These are phyloP conservation scores for Ailuropoda melanoleuca DNA, from an alignment of 2,113 vertebrate genomes.

Conservation along the genomic window DNA sequence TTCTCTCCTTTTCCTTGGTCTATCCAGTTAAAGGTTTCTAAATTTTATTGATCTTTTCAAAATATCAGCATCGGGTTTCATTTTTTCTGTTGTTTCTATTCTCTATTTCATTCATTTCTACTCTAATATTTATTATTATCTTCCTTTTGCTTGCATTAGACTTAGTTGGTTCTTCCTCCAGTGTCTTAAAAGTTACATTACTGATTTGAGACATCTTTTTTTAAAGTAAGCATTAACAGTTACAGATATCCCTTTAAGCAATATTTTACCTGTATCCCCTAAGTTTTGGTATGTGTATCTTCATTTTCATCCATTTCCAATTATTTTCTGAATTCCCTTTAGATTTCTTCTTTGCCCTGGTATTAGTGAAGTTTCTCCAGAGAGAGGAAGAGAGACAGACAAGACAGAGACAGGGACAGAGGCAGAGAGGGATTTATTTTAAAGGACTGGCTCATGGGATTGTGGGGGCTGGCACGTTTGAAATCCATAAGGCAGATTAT, in stretches of 20 bases:
- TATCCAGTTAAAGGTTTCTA: not conserved
- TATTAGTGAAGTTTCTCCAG: not conserved
- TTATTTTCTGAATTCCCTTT: not conserved
- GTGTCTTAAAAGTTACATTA: not conserved
- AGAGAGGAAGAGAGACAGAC: not conserved
- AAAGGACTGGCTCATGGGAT: not conserved
- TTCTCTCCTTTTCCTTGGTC: not conserved
- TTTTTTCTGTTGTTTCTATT: not conserved
- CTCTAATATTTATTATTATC: not conserved
- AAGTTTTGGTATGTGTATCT: not conserved
- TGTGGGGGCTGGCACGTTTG: not conserved
- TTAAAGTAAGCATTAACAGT: not conserved
- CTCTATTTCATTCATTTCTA: not conserved
- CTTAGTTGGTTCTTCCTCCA: not conserved
- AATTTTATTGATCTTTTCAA: not conserved
- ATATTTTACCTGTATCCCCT: not conserved
- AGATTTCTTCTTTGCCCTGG: not conserved
- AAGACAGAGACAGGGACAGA: not conserved
- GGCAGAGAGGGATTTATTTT: not conserved
- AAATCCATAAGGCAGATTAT: not conserved
- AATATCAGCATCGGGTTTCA: not conserved
- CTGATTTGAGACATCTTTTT: not conserved
- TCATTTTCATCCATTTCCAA: not conserved
- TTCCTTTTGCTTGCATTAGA: not conserved
- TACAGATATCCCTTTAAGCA: not conserved